Conservation (phyloP, 2,888 invertebrate genomes). For the Dynastes tityus region DNA sequence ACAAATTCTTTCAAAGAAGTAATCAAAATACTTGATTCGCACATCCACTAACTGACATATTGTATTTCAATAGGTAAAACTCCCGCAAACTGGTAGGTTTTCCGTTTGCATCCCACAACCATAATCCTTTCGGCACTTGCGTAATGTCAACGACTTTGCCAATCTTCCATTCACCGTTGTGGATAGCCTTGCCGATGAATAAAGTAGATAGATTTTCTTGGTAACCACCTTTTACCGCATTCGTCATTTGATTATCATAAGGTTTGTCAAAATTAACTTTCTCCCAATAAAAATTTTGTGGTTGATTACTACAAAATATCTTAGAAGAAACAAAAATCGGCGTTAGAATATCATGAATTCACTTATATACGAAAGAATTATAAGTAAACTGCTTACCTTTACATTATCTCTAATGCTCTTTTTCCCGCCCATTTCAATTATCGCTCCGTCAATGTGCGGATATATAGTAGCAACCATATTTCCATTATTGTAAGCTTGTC, state of each 20-base stretch:
- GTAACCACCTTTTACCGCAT: conserved; percentile 19
- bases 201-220: background rate
- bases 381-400: background rate
- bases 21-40: too few relatives aligned
- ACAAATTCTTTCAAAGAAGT: too few relatives aligned
- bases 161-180: conserved; percentile 18
- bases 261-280: background rate
- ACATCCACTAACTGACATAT: too few relatives aligned
- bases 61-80: too few relatives aligned
- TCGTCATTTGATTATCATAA: background rate
- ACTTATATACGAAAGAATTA: background rate
- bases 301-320: conserved; percentile 13
- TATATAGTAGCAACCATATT: background rate
- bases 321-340: background rate
- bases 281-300: background rate
- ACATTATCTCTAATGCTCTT: background rate
- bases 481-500: conserved; percentile 10
- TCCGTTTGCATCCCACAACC: conserved; percentile 11
- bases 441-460: background rate
- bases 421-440: background rate
- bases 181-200: conserved; percentile 23
- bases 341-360: background rate
- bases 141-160: background rate
- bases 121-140: background rate
- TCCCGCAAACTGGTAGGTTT: background rate